phyloP scores from a whole-genome alignment of 1,140 invertebrate species.

The Drosophila miranda region DNA sequence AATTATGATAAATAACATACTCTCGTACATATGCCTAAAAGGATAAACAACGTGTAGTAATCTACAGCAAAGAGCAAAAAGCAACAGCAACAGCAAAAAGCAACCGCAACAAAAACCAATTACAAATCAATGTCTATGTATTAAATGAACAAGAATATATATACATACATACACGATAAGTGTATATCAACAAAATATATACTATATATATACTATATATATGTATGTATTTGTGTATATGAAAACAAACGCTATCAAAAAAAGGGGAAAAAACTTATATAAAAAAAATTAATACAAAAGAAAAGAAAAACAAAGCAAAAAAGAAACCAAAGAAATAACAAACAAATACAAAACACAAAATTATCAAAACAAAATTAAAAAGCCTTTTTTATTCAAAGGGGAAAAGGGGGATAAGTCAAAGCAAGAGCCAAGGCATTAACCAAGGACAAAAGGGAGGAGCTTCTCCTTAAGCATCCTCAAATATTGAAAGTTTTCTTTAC shows the following conservation, averaged over 20 bases:
- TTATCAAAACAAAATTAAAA: slow-evolving; percentile 41
- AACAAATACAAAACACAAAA: slow-evolving; percentile 61
- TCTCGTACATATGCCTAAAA: slow-evolving; percentile 76
- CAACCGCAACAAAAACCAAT: slow-evolving; percentile 86
- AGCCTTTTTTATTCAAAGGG: slow-evolving; percentile 1
- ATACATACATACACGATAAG: slow-evolving; percentile 16
- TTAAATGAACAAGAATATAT: slow-evolving; percentile 39
- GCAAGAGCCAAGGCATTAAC: no score
- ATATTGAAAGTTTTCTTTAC: no score
- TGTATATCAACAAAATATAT: slow-evolving; percentile 35
- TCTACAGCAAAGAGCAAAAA: slow-evolving; percentile 89
- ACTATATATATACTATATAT: slow-evolving; percentile 17
- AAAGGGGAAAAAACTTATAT: slow-evolving; percentile 39
- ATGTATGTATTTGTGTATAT: slow-evolving; percentile 59
- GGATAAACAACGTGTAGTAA: slow-evolving; percentile 83
- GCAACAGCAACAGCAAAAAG: slow-evolving; percentile 26
- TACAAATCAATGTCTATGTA: slow-evolving; percentile 78
- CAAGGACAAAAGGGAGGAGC: no score
- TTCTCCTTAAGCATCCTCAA: no score
- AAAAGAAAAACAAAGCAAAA: slow-evolving; percentile 32
- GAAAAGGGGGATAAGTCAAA: background rate
- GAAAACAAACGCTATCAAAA: slow-evolving; percentile 56
- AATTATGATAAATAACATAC: slow-evolving; percentile 64
- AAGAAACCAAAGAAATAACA: slow-evolving; percentile 32
- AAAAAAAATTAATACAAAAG: slow-evolving; percentile 12